Base-by-base conservation (phyloP, 2,113 vertebrate species). In the Odobenus rosmarus region DNA sequence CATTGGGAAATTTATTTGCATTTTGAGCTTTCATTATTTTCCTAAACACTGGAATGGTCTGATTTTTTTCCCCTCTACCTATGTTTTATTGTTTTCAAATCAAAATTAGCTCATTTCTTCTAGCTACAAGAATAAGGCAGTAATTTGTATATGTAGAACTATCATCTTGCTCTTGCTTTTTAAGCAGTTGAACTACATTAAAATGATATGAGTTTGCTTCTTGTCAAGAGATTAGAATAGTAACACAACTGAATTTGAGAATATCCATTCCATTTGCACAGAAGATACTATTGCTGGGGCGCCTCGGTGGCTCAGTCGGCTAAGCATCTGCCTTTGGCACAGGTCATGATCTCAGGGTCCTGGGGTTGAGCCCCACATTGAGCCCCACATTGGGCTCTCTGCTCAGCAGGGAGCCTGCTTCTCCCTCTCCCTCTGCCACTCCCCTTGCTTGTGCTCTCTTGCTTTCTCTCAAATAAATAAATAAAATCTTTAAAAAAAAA, bases 21-120 rank as follows among this genome's bases (percentile, higher is more conserved):
- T n/a, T 55, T 83, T 80, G 39, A 77, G 74, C 28, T 88, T 81
- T 90, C 19, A 61, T 57, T 76, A 39, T 82, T 90, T 95, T 90
- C 46, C n/a, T 90, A 55, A 87, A 90, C 81, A 24, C 59, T 72
- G 16, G n/a, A 83, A 76, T 82, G 74, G 36, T 64, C 21, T 85
- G 76, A 77, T 46, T 90, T 94, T 93, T 92, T 91, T 21, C 23
- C 64, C 23, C 36, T 64, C 42, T 84, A 21, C 18, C 33, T 31
- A 1, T 90, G 51, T 71, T 93, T 84, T 92, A 51, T 51, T 83
- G 33, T 74, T 90, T 76, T 71, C 31, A 72, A 79, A 39, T 93
- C 39, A 93, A 71, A 93, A 57, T 57, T 61, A 90, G 31, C 39
- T 64, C 57, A 86, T 81, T 80, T 92, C 18, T 87, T 83, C n/a